These are phyloP conservation scores for Prietella phreatophila DNA, from an alignment of 2,113 vertebrate genomes.

Conservation along the genomic window DNA sequence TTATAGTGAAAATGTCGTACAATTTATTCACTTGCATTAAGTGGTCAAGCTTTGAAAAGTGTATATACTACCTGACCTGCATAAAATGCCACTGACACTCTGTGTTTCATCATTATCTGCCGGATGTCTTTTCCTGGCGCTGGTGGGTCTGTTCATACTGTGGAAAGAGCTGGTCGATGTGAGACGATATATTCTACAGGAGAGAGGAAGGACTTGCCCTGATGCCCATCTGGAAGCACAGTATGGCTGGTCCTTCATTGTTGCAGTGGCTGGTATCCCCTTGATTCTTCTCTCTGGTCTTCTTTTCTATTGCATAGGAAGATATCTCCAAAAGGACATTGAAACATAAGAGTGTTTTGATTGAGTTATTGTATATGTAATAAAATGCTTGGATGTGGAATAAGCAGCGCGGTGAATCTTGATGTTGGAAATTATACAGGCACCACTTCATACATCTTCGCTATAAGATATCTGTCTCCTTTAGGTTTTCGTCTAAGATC, in stretches of 20 bases:
- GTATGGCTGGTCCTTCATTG: slow-evolving; percentile 87
- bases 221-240: slow-evolving; percentile 63
- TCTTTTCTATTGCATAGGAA: slow-evolving; percentile 78
- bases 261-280: slow-evolving; percentile 75
- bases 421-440: too few species aligned
- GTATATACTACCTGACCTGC: too few species aligned
- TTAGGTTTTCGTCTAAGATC: too few species aligned
- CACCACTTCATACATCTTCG: too few species aligned
- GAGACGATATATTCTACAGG: slow-evolving; percentile 78
- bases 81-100: not conserved
- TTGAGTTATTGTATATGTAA: too few species aligned
- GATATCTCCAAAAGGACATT: slow-evolving; percentile 61
- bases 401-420: too few species aligned
- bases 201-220: slow-evolving; percentile 71
- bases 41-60: too few species aligned
- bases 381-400: too few species aligned
- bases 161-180: slow-evolving; percentile 88
- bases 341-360: slow-evolving; percentile 40
- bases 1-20: too few species aligned
- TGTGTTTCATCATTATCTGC: not conserved
- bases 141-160: slow-evolving; percentile 79
- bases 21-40: too few species aligned
- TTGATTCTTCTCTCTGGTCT: slow-evolving; percentile 77
- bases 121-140: slow-evolving; percentile 77
- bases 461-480: too few species aligned